A percentile compares a stretch with the other conserved stretches of the same genome.
Conservation (phyloP, 2,113 vertebrate species). For the Syrrhaptes paradoxus region DNA sequence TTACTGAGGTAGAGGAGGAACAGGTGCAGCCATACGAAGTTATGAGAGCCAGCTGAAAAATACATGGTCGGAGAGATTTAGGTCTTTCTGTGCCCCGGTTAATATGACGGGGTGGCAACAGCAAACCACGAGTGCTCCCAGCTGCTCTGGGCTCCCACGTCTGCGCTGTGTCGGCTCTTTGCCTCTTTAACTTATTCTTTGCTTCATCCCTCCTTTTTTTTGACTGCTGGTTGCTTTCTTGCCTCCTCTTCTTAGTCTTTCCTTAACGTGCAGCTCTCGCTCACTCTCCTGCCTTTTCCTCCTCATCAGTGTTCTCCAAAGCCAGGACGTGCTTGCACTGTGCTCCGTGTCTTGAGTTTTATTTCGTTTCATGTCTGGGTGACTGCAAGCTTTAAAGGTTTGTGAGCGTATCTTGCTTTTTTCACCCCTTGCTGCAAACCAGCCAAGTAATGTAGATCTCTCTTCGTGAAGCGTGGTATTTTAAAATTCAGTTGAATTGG, state of each 20-base stretch:
- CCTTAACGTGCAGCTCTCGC: neutral
- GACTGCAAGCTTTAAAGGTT: neutral
- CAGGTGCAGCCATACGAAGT: neutral
- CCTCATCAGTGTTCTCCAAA: neutral
- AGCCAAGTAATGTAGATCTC: neutral
- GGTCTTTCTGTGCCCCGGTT: neutral
- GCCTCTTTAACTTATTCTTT: neutral
- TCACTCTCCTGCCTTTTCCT: neutral
- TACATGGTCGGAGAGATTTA: neutral
- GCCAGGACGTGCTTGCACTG: neutral
- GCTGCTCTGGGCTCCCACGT: neutral
- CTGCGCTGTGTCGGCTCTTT: fast-evolving
- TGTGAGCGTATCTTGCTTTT: neutral
- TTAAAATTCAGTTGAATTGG: neutral
- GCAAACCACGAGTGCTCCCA: neutral
- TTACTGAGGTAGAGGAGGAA: neutral
- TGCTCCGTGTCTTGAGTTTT: neutral
- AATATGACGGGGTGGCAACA: neutral
- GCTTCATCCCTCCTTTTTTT: neutral
- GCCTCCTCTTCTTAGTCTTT: neutral
- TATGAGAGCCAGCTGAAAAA: neutral
- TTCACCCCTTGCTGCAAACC: neutral
- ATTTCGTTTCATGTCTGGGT: neutral
- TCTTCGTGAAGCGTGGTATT: neutral
- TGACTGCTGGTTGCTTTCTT: neutral